These are phyloP conservation scores for Hartigia nigra DNA, from an alignment of 2,888 invertebrate genomes.

Conservation along the genomic window DNA sequence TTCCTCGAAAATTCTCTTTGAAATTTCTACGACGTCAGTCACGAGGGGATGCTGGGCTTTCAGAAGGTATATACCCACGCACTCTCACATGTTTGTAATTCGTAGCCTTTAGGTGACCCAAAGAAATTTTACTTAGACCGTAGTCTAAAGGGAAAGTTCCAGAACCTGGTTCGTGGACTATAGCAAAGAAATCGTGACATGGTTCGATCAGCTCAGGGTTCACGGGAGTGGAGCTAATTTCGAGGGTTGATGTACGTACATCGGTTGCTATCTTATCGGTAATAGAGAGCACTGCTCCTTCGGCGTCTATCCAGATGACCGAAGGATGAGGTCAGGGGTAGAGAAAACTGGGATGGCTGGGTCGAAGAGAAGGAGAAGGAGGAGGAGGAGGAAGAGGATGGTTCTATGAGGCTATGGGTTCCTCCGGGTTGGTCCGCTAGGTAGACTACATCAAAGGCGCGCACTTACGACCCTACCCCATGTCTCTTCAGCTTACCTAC, in stretches of 20 bases:
- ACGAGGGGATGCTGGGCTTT: constrained; percentile 2
- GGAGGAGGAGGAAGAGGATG: constrained; percentile 14
- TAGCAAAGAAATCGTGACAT: background rate
- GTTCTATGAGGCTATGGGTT: background rate
- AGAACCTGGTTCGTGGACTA: constrained; percentile 1
- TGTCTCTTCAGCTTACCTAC: constrained; percentile 7
- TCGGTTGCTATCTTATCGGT: constrained; percentile 42
- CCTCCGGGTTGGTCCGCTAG: constrained; percentile 29
- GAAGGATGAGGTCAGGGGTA: constrained; percentile 5
- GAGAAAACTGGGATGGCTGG: constrained; percentile 12
- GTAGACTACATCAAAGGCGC: constrained; percentile 39
- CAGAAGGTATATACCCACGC: background rate
- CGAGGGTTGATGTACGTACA: constrained; percentile 30
- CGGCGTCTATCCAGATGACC: constrained; percentile 10
- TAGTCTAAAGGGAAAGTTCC: background rate
- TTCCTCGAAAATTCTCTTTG: constrained; percentile 4
- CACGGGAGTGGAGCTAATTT: constrained; percentile 12
- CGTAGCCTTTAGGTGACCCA: too few relatives aligned
- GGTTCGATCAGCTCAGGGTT: background rate
- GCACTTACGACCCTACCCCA: constrained; percentile 22
- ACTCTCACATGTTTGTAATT: background rate
- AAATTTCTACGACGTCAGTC: constrained; percentile 13
- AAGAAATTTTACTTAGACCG: background rate
- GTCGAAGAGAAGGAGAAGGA: constrained; percentile 13
- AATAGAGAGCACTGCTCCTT: constrained; percentile 35